Percentiles rank a stretch among this genome's conserved stretches.
These are phyloP conservation scores for Uropetala carovei DNA, from an alignment of 2,888 invertebrate genomes.

Conservation along the genomic window DNA sequence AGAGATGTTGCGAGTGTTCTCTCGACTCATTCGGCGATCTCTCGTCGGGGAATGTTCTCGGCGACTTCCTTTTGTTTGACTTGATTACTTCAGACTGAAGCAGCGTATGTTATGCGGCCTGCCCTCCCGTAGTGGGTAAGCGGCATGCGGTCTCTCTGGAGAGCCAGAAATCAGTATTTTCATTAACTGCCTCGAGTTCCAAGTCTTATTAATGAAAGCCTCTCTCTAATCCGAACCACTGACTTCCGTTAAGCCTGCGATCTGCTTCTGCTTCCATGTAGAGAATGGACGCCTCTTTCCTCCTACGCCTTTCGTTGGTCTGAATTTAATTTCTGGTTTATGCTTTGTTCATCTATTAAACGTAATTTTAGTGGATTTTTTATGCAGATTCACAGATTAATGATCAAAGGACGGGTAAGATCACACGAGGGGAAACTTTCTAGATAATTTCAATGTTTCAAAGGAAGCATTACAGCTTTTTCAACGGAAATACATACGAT, in stretches of 20 bases:
- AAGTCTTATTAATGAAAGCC: constrained; percentile 19
- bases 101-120: not conserved
- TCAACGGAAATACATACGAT: too few relatives aligned
- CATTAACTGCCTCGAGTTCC: not conserved
- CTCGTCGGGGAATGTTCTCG: not conserved
- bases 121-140: not conserved
- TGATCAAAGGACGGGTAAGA: too few relatives aligned
- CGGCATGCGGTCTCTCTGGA: constrained; percentile 9
- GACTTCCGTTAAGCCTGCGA: not conserved
- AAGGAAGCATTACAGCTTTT: too few relatives aligned
- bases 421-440: too few relatives aligned
- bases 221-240: not conserved
- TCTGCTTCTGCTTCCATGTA: not conserved
- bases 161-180: not conserved
- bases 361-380: too few relatives aligned
- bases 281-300: not conserved
- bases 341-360: too few relatives aligned
- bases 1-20: not conserved
- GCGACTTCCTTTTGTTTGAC: not conserved
- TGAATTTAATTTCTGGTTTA: too few relatives aligned
- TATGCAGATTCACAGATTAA: too few relatives aligned
- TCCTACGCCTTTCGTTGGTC: not conserved
- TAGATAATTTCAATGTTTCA: too few relatives aligned
- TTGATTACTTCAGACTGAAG: not conserved
- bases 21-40: not conserved